These are phyloP conservation scores for Turnix velox DNA, from an alignment of 2,113 vertebrate genomes.

Conservation along the genomic window DNA sequence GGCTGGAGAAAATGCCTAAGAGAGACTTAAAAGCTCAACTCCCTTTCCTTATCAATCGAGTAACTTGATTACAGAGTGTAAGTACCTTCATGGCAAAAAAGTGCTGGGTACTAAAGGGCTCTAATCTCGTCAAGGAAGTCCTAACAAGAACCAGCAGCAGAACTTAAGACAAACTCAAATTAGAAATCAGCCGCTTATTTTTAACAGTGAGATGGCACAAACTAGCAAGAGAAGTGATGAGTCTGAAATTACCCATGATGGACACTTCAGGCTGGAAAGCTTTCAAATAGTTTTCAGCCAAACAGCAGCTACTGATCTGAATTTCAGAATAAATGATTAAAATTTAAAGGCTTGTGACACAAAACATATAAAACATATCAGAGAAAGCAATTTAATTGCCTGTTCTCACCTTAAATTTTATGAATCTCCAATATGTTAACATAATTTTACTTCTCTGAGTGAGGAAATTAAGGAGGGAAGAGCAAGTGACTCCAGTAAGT, in stretches of 20 bases:
- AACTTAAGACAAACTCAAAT: conserved; percentile 36
- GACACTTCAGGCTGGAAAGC: conserved; percentile 27
- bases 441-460: background rate
- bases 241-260: conserved; percentile 22
- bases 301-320: conserved; percentile 39
- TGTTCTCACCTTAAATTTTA: conserved; percentile 44
- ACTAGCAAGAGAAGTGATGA: conserved; percentile 6
- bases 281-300: conserved; percentile 46
- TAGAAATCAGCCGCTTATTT: conserved; percentile 11
- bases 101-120: conserved; percentile 43
- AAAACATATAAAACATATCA: conserved; percentile 36
- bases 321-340: conserved; percentile 40
- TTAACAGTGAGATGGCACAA: conserved; percentile 6
- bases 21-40: conserved; percentile 67
- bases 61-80: conserved; percentile 59
- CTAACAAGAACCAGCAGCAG: conserved; percentile 55
- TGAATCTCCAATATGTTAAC: conserved; percentile 40
- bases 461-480: conserved; percentile 11
- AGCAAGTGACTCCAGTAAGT: background rate
- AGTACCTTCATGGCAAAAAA: conserved; percentile 62
- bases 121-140: conserved; percentile 60
- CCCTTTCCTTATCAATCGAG: conserved; percentile 51
- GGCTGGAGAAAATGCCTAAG: conserved; percentile 55
- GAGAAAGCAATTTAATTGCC: conserved; percentile 25
- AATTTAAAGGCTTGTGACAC: conserved; percentile 36